phyloP scores from a whole-genome alignment of 2,113 vertebrate species.

The Callocephalon fimbriatum region DNA sequence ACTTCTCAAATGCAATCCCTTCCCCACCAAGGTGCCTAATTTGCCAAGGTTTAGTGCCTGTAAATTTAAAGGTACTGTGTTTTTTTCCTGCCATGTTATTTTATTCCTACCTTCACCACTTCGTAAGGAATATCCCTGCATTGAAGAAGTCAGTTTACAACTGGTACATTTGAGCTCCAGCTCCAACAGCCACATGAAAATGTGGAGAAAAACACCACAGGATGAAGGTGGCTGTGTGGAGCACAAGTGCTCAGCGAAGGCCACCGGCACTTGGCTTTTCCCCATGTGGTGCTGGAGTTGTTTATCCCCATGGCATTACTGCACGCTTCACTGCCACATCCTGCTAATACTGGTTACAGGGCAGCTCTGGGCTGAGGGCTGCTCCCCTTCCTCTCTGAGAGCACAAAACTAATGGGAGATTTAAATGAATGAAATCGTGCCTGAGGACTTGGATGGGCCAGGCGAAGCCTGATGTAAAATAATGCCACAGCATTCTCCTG shows the following conservation, averaged over 20 bases:
- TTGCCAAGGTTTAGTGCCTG: neutral
- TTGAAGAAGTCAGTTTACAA: neutral
- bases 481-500: neutral
- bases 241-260: neutral
- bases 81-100: neutral
- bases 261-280: neutral
- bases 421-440: slow-evolving; percentile 15
- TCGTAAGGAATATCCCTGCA: neutral
- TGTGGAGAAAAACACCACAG: neutral
- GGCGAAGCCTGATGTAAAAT: neutral
- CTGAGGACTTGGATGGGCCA: neutral
- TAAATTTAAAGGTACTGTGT: neutral
- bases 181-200: neutral
- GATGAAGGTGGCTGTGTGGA: neutral
- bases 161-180: neutral
- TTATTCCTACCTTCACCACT: neutral
- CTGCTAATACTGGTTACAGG: neutral
- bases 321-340: accelerated
- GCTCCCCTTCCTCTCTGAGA: neutral
- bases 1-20: neutral
- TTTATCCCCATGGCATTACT: neutral
- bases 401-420: neutral
- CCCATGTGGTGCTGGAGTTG: neutral
- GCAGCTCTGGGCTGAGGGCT: neutral
- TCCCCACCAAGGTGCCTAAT: neutral